Base-by-base conservation (phyloP, 2,797 vertebrate genomes). In the Eulemur coronatus region DNA sequence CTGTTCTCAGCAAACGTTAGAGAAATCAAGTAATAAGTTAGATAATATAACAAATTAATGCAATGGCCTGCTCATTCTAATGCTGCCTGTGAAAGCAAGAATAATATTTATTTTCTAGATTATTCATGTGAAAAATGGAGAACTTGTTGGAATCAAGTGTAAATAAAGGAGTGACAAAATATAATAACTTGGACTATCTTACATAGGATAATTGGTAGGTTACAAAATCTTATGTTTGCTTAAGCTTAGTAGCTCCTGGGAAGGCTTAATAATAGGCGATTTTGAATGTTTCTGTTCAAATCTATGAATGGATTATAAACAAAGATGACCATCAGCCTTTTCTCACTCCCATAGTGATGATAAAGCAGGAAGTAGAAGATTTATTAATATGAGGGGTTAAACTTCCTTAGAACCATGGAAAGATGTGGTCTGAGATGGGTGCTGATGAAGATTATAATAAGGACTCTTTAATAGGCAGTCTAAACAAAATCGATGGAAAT, bases 31-130 rank as follows among this genome's bases (percentile, higher is more conserved):
- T 38, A 72, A 26, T 87, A 78, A 82, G 24, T 80, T 90, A 90
- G 46, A 35, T 91, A 95, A 70, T 46, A 33, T 50, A 57, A 95
- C 43, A 78, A 88, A 48, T 46, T 33, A 63, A 59, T 50, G 14
- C n/a, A 86, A 46, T 35, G 72, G 14, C 35, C 48, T 87, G 15
- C 24, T 85, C 22, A 55, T 80, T 87, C n/a, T 87, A 72, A 52
- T 70, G 35, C 79, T 96, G 38, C 67, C 48, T 75, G 28, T 26
- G 24, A 84, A 91, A 22, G 48, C 15, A 70, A 76, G 14, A 30
- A 10, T 96, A 38, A 35, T 96, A 84, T 94, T 97, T 96, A 88
- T 96, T 98, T 93, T 97, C n/a, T 70, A 76, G 75, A 46, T 81
- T 91, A 38, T 70, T 41, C 20, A 11, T 50, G 10, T 89, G 35